Evolutionary conservation across 2,888 invertebrate species (phyloP).

Genomic region (Sepioteuthis lessoniana): DNA sequence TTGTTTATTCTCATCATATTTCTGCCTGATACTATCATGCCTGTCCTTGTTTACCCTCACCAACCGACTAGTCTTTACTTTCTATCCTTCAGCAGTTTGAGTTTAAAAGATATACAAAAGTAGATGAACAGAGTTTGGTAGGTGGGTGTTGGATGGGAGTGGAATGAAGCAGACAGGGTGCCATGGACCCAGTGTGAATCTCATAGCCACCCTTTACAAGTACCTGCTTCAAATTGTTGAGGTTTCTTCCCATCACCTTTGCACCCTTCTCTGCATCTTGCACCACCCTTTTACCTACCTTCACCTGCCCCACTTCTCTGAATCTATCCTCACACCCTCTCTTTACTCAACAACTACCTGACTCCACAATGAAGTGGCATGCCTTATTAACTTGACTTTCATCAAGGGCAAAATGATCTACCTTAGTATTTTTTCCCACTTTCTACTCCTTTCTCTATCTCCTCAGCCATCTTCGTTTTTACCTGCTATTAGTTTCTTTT

Average conservation of each 20-base stretch:
- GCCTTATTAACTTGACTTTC: conserved; percentile 1
- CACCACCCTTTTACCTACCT: neutral
- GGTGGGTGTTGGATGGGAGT: neutral
- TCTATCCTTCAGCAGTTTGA: neutral
- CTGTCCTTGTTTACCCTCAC: neutral
- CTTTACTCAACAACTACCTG: neutral
- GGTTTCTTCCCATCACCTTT: conserved; percentile 33
- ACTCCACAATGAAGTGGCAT: conserved; percentile 7
- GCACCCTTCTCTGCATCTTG: conserved; percentile 33
- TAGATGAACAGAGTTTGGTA: neutral
- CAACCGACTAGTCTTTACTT: neutral
- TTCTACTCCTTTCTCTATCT: neutral
- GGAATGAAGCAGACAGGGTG: neutral
- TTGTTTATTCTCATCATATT: conserved; percentile 1
- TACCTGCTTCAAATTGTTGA: conserved; percentile 33
- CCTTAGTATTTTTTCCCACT: neutral
- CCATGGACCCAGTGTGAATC: conserved; percentile 33
- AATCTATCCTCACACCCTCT: neutral
- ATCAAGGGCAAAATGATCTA: conserved; percentile 33
- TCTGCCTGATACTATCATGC: conserved; percentile 33
- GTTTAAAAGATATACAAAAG: neutral
- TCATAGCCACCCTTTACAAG: neutral
- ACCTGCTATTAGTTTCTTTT: conserved; percentile 1
- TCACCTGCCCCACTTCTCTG: neutral
- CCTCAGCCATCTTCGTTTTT: conserved; percentile 33